A percentile compares a stretch with the other conserved stretches of the same genome.
phyloP scores from a whole-genome alignment of 2,888 invertebrate genomes.

The Tetanocera ferruginea region DNA sequence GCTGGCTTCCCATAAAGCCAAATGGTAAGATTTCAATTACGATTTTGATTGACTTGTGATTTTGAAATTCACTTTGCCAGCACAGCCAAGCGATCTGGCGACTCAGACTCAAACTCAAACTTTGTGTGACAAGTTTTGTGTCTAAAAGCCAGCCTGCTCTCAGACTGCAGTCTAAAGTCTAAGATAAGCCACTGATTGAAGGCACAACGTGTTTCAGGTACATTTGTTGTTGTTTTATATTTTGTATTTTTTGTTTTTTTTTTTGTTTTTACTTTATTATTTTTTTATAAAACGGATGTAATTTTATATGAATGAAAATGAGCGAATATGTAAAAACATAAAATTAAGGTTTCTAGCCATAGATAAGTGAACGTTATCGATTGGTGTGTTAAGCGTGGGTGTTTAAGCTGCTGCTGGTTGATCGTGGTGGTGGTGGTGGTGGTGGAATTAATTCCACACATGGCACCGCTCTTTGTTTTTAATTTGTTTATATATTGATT shows the following conservation, averaged over 20 bases:
- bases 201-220: too few relatives aligned
- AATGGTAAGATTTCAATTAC: slow-evolving; percentile 38
- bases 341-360: too few relatives aligned
- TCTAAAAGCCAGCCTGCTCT: neutral
- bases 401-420: neutral
- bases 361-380: too few relatives aligned
- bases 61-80: slow-evolving; percentile 41
- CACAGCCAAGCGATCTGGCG: neutral
- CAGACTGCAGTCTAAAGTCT: neutral
- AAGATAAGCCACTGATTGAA: slow-evolving; percentile 6
- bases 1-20: neutral
- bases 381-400: neutral
- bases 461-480: too few relatives aligned
- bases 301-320: neutral
- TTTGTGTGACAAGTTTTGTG: neutral
- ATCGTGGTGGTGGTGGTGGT: neutral
- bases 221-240: too few relatives aligned
- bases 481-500: too few relatives aligned
- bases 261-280: neutral
- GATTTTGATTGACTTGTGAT: slow-evolving; percentile 49
- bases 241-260: neutral
- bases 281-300: slow-evolving; percentile 13
- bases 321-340: neutral
- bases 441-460: too few relatives aligned
- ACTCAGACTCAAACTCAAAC: neutral